Evolutionary conservation across 2,888 invertebrate species (phyloP).

Genomic region (Plemyria rubiginata): DNA sequence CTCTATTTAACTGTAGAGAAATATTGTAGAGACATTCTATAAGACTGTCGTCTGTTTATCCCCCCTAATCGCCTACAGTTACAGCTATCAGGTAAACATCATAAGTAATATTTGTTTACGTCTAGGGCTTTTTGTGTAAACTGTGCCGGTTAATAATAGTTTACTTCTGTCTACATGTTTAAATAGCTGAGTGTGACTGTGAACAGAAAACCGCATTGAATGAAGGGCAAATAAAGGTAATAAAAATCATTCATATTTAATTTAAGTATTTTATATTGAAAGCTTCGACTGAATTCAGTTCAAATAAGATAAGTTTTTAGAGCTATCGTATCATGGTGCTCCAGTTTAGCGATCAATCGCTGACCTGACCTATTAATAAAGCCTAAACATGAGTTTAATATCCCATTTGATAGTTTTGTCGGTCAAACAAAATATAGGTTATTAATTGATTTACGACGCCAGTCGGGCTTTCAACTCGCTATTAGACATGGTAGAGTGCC

Average conservation of each 20-base stretch:
- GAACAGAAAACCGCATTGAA: neutral
- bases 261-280: too few relatives aligned
- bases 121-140: slow-evolving; percentile 24
- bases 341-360: slow-evolving; percentile 52
- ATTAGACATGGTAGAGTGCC: slow-evolving; percentile 13
- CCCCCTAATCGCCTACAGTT: too few relatives aligned
- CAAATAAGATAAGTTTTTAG: slow-evolving; percentile 46
- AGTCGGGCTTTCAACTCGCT: slow-evolving; percentile 41
- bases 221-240: too few relatives aligned
- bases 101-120: slow-evolving; percentile 10
- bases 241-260: too few relatives aligned
- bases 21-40: too few relatives aligned
- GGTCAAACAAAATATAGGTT: slow-evolving; percentile 40
- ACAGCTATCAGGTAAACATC: neutral
- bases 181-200: neutral
- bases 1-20: too few relatives aligned
- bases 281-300: too few relatives aligned
- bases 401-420: slow-evolving; percentile 47
- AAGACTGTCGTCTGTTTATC: too few relatives aligned
- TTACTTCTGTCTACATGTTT: neutral
- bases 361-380: slow-evolving; percentile 62
- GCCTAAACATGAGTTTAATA: slow-evolving; percentile 41
- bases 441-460: slow-evolving; percentile 56
- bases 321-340: slow-evolving; percentile 54
- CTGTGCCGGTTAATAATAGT: slow-evolving; percentile 10